Evolutionary conservation across 2,797 vertebrate genomes (phyloP).

Genomic region (Limosa lapponica): DNA sequence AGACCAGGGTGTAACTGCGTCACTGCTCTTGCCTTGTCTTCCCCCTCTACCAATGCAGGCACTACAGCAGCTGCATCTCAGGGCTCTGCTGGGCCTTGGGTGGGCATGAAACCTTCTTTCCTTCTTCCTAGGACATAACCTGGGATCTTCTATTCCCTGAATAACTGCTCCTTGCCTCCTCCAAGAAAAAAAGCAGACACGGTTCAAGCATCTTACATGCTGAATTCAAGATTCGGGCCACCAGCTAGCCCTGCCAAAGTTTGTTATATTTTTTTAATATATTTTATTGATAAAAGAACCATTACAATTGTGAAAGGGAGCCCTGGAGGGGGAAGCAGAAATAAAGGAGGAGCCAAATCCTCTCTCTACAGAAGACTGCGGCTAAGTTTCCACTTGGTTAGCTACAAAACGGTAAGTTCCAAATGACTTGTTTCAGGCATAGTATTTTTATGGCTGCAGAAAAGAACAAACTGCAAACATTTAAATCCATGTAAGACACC

Average conservation of each 20-base stretch:
- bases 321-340: accelerated
- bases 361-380: background rate
- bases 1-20: background rate
- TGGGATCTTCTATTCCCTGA: background rate
- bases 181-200: background rate
- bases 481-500: background rate
- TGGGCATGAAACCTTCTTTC: background rate
- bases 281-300: background rate
- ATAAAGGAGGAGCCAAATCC: background rate
- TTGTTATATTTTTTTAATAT: background rate
- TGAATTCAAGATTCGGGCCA: background rate
- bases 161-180: background rate
- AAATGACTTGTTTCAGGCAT: background rate
- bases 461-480: background rate
- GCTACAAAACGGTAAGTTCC: background rate
- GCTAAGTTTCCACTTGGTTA: background rate
- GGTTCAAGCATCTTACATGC: background rate
- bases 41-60: background rate
- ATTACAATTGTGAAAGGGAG: background rate
- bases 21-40: background rate
- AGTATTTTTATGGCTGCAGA: background rate
- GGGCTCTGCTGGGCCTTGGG: background rate
- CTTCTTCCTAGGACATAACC: background rate
- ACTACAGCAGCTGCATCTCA: background rate
- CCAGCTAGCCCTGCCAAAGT: background rate